Base-by-base conservation (phyloP, 2,797 vertebrate genomes). In the Anniella stebbinsi region DNA sequence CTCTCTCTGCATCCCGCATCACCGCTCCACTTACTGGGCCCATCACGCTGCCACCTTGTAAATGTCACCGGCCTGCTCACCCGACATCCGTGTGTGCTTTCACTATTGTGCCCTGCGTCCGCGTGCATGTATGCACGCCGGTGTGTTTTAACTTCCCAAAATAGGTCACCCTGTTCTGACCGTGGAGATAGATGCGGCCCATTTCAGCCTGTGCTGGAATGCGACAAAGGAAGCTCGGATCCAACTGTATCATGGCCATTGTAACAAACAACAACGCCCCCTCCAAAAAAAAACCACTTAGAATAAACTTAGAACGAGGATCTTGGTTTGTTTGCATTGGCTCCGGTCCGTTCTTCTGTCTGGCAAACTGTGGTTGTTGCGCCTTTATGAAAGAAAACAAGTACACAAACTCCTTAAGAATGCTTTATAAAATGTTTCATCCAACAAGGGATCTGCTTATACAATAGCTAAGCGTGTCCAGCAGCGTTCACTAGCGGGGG, bases 61-160 rank as follows among this genome's bases (percentile, higher is more conserved):
- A 91, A 92, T 93, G 91, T 80, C 93, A 86, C 0, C 89, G 2
- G 11, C 21, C 66, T 36, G 0, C 36, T 41, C 15, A 1, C 8
- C 77, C 1, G 0, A 0, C 45, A 23, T 23, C 80, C 86, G 0
- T 89, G 88, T 88, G 81, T 54, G 81, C 89, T 63, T 23, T 0
- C 33, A 0, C 3, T 84, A 8, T 3, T 1, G 2, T 36, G 51
- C 18, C 12, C 12, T 57, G 54, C 3, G 13, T 11, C 70, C 30
- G 3, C 33, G 48, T 95, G 94, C 87, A 89, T 84, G 77, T 86
- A 0, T 48, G 12, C 30, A 54, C 11, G 11, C 1, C 36, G 1
- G 25, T 2, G 54, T 9, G 0, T 12, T 69, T 72, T 76, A 12
- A 33, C 78, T 88, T 90, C 94, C 93, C 89, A 86, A 92, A 95